These are phyloP conservation scores for Lasioglossum lativentre DNA, from an alignment of 2,888 invertebrate genomes.

Conservation along the genomic window DNA sequence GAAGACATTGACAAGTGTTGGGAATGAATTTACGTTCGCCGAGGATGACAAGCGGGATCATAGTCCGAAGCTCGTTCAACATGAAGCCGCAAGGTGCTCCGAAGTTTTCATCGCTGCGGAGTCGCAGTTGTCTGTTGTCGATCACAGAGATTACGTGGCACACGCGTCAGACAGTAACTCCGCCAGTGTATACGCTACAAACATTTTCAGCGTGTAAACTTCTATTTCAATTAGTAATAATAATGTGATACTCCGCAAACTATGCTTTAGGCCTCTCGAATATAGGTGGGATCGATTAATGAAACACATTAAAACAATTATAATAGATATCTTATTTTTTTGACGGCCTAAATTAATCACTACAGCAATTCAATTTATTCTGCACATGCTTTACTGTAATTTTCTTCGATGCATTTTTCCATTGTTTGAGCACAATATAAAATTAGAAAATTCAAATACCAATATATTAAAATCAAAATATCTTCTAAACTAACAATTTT, in stretches of 20 bases:
- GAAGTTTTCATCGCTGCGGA: constrained; percentile 54
- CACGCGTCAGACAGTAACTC: constrained; percentile 23
- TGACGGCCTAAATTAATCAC: too few species aligned
- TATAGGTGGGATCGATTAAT: neutral
- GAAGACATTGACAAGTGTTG: constrained; percentile 41
- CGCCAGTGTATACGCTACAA: neutral
- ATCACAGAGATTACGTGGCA: constrained; percentile 55
- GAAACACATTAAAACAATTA: neutral
- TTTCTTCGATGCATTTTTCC: too few species aligned
- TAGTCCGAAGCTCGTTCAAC: constrained; percentile 56
- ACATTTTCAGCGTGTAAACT: neutral
- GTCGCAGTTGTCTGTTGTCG: constrained; percentile 42
- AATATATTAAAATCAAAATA: too few species aligned
- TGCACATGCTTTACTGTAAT: too few species aligned
- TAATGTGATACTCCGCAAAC: neutral
- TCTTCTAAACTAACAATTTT: too few species aligned
- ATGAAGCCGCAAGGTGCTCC: constrained; percentile 37
- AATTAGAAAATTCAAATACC: too few species aligned
- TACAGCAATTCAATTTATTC: too few species aligned
- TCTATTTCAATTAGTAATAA: neutral
- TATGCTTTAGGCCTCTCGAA: neutral
- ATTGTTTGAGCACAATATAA: too few species aligned
- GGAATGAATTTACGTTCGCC: constrained; percentile 62
- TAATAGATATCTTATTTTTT: too few species aligned
- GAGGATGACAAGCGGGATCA: constrained; percentile 61